phyloP scores from a whole-genome alignment of 2,888 invertebrate species.

The Lypha dubia region DNA sequence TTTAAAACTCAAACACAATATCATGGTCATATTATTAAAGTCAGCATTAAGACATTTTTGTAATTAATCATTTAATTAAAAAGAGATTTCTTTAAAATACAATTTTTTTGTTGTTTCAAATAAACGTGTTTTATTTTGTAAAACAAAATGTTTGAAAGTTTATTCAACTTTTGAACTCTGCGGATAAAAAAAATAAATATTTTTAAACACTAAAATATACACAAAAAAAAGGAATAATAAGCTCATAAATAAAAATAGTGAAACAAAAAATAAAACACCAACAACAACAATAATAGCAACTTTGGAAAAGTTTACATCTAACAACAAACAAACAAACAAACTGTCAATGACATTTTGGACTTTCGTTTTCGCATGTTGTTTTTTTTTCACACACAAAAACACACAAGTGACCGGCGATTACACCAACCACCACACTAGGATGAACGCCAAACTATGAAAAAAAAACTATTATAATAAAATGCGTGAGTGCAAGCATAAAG shows the following conservation, averaged over 20 bases:
- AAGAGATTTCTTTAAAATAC: constrained; percentile 21
- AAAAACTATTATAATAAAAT: constrained; percentile 4
- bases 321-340: constrained; percentile 20
- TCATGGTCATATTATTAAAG: background rate
- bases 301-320: constrained; percentile 16
- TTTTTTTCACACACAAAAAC: constrained; percentile 15
- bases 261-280: background rate
- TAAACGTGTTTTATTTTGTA: constrained; percentile 3
- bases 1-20: background rate
- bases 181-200: background rate
- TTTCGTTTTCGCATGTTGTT: constrained; percentile 59
- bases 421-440: background rate
- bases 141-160: constrained; percentile 28
- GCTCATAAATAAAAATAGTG: constrained; percentile 13
- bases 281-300: background rate
- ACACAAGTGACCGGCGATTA: constrained; percentile 31
- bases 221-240: constrained; percentile 10
- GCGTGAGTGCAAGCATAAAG: constrained; percentile 30
- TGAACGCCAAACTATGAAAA: background rate
- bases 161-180: constrained; percentile 30
- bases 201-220: background rate
- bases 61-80: constrained; percentile 26
- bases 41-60: background rate
- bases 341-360: constrained; percentile 70
- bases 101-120: background rate